These are phyloP conservation scores for Thalassoma bifasciatum DNA, from an alignment of 2,113 vertebrate genomes.

Conservation along the genomic window DNA sequence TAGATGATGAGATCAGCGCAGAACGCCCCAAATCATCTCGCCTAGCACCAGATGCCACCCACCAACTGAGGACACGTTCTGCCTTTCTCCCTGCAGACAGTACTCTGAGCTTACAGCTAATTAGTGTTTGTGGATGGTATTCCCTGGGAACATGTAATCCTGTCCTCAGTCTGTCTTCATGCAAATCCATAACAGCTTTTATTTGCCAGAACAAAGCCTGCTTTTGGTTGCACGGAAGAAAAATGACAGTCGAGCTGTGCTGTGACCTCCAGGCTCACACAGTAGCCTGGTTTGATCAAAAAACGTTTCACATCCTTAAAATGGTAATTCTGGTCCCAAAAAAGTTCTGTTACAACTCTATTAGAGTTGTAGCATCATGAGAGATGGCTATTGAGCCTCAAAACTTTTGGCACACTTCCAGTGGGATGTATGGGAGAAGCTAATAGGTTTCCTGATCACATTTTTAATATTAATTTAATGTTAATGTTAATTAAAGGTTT, in stretches of 20 bases:
- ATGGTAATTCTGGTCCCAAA: not conserved
- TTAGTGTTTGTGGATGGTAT: slow-evolving; percentile 61
- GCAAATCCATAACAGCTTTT: slow-evolving; percentile 22
- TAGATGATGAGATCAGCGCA: slow-evolving; percentile 11
- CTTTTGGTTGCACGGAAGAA: not conserved
- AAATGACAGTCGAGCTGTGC: not conserved
- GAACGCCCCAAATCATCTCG: slow-evolving; percentile 19
- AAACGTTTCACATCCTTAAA: not conserved
- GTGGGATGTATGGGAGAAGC: not conserved
- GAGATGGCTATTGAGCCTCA: not conserved
- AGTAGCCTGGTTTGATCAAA: not conserved
- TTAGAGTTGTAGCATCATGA: not conserved
- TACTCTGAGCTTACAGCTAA: slow-evolving; percentile 57
- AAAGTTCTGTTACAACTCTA: not conserved
- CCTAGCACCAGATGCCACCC: slow-evolving; percentile 50
- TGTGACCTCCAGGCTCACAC: slow-evolving; percentile 5
- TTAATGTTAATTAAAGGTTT: too few relatives aligned
- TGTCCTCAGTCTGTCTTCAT: slow-evolving; percentile 28
- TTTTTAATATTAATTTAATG: too few relatives aligned
- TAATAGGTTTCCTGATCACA: too few relatives aligned
- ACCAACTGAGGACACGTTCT: slow-evolving; percentile 34
- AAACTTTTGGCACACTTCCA: not conserved
- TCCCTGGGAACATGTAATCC: slow-evolving; percentile 62
- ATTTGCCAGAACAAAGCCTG: not conserved
- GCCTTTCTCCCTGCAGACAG: slow-evolving; percentile 40